Evolutionary conservation across 1,140 invertebrate species (phyloP).

Genomic region (Venturia canescens): DNA sequence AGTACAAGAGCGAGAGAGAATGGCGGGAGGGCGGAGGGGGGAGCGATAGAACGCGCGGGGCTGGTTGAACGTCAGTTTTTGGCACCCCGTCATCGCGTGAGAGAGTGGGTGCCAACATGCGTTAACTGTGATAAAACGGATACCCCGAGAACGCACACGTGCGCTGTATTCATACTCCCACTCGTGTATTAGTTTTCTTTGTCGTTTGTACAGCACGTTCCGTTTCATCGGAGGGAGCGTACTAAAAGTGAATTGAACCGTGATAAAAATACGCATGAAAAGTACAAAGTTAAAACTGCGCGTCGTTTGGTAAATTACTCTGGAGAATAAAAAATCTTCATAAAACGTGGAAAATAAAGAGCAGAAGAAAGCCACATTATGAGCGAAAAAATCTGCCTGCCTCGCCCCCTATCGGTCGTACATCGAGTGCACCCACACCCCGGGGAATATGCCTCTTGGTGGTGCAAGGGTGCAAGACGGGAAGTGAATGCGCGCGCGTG

Average conservation of each 20-base stretch:
- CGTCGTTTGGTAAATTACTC: not conserved
- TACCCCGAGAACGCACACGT: not conserved
- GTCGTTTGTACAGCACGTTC: not conserved
- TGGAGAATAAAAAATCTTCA: no score
- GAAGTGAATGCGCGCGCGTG: not conserved
- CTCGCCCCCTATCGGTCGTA: not conserved
- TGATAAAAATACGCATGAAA: not conserved
- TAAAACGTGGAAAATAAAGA: no score
- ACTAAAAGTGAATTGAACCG: not conserved
- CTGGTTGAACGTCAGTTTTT: conserved; percentile 21
- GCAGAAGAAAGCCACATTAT: no score
- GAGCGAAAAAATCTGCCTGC: no score
- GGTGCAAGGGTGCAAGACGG: not conserved
- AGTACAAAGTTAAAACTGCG: not conserved
- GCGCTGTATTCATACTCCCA: not conserved
- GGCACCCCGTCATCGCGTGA: not conserved
- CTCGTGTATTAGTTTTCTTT: not conserved
- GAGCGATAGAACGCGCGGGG: conserved; percentile 1
- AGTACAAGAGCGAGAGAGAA: conserved; percentile 30
- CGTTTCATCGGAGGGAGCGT: not conserved
- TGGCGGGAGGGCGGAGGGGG: not conserved
- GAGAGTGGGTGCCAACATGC: conserved; percentile 6
- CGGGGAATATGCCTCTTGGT: not conserved
- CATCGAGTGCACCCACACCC: not conserved
- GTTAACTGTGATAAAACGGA: not conserved